These are phyloP conservation scores for Gallinago media DNA, from an alignment of 2,113 vertebrate genomes.

Conservation along the genomic window DNA sequence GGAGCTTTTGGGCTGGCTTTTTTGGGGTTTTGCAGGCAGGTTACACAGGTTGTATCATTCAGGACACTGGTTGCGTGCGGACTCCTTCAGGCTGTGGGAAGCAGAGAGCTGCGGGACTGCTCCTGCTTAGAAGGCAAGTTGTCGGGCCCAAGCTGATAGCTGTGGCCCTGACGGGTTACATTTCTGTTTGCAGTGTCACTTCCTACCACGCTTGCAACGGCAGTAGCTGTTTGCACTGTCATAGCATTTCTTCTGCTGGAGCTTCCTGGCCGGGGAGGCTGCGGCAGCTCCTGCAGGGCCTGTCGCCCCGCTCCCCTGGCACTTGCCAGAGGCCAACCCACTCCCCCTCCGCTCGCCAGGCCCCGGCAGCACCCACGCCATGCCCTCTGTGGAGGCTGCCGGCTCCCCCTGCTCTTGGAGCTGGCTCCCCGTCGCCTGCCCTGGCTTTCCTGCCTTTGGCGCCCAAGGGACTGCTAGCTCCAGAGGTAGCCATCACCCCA, in stretches of 20 bases:
- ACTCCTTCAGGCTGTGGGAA: not conserved
- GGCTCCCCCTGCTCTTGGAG: not conserved
- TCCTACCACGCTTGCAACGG: not conserved
- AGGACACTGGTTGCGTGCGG: not conserved
- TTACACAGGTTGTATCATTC: not conserved
- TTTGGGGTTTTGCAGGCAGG: not conserved
- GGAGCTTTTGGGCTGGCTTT: not conserved
- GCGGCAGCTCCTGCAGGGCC: not conserved
- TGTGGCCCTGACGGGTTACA: not conserved
- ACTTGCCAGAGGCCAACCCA: rapidly evolving
- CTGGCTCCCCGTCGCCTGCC: not conserved
- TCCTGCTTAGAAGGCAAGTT: not conserved
- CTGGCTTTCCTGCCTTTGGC: not conserved
- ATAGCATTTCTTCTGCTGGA: conserved; percentile 6
- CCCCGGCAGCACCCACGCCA: rapidly evolving
- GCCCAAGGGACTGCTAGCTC: not conserved
- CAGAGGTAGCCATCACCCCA: not conserved
- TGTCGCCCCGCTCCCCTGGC: rapidly evolving
- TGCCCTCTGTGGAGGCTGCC: rapidly evolving
- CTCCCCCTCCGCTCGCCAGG: rapidly evolving
- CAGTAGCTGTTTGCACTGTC: conserved; percentile 33
- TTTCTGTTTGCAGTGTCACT: conserved; percentile 57
- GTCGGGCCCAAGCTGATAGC: not conserved
- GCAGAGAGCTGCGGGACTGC: not conserved
- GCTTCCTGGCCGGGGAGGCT: not conserved